Conservation (phyloP, 2,797 vertebrate genomes). For the Alectoris magna region DNA sequence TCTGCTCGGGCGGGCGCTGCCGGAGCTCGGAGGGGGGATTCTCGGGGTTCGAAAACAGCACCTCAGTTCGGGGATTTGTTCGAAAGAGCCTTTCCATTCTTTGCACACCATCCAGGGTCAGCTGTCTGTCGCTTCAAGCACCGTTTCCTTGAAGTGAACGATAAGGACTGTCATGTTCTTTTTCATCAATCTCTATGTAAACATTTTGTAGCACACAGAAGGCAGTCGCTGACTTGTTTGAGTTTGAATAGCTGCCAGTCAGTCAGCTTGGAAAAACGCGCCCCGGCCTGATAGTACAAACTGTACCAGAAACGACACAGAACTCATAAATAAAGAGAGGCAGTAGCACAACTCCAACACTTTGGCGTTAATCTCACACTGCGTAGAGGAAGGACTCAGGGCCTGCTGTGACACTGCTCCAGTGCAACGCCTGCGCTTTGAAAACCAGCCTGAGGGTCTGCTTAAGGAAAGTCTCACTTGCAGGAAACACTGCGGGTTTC, state of each 20-base stretch:
- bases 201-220: rapidly evolving
- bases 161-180: neutral
- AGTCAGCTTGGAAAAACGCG: neutral
- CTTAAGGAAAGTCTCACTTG: neutral
- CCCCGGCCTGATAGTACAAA: rapidly evolving
- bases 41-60: rapidly evolving
- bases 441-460: neutral
- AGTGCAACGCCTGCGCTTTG: rapidly evolving
- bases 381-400: neutral
- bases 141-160: rapidly evolving
- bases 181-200: neutral
- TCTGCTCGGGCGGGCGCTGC: too few species aligned
- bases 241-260: neutral
- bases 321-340: rapidly evolving
- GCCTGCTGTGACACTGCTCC: rapidly evolving
- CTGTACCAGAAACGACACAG: rapidly evolving
- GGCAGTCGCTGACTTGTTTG: rapidly evolving
- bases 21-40: neutral
- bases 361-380: neutral
- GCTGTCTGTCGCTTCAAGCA: rapidly evolving
- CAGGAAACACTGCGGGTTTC: neutral
- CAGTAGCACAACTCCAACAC: neutral
- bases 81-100: neutral
- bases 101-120: rapidly evolving
- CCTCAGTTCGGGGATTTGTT: rapidly evolving